Conservation (phyloP, 2,888 invertebrate genomes). For the Orchestes rusci region DNA sequence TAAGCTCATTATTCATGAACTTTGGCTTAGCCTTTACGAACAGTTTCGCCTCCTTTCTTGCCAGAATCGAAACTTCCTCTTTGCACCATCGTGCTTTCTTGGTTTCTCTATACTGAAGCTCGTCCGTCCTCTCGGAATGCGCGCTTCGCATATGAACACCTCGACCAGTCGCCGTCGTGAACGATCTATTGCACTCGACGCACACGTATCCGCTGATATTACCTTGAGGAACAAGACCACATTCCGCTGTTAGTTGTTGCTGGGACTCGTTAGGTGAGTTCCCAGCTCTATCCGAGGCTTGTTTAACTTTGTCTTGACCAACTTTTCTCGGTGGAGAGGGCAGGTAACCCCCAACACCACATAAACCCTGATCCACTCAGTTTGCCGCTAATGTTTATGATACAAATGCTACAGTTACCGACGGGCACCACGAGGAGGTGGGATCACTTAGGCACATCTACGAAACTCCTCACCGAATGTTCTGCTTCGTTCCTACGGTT, state of each 20-base stretch:
- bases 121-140: not conserved
- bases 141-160: not conserved
- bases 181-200: not conserved
- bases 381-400: too few species aligned
- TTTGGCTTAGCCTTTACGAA: not conserved
- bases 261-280: not conserved
- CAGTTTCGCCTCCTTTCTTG: not conserved
- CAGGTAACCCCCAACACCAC: not conserved
- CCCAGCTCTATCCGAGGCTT: slow-evolving; percentile 5
- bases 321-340: slow-evolving; percentile 8
- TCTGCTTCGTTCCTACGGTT: too few species aligned
- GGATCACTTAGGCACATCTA: too few species aligned
- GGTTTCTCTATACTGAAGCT: not conserved
- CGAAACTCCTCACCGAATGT: too few species aligned
- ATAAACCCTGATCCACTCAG: too few species aligned
- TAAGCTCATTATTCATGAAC: slow-evolving; percentile 2
- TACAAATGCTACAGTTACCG: too few species aligned
- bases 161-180: not conserved
- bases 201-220: too few species aligned
- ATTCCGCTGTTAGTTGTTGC: not conserved
- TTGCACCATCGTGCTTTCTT: not conserved
- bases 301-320: slow-evolving; percentile 2
- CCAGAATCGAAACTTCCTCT: not conserved
- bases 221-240: not conserved
- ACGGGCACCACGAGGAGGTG: too few species aligned